Percentiles rank a stretch among this genome's conserved stretches.
Evolutionary conservation across 2,113 vertebrate species (phyloP).

Genomic region (Candoia aspera): DNA sequence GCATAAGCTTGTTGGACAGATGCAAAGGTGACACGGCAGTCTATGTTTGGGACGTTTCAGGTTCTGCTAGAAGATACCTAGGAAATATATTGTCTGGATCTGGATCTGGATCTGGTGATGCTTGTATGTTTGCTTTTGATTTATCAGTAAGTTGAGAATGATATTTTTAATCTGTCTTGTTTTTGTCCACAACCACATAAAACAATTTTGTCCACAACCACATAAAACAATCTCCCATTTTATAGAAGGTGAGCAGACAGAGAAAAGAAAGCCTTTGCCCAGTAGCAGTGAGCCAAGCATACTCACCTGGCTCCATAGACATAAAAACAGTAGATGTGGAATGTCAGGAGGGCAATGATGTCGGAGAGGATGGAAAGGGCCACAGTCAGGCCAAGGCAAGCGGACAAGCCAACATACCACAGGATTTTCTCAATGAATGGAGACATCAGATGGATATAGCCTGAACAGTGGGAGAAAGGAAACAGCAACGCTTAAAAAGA

Average conservation of each 20-base stretch:
- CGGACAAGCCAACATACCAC: conserved; percentile 93
- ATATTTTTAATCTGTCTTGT: neutral
- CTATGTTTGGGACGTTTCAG: neutral
- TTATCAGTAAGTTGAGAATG: neutral
- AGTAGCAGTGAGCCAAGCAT: neutral
- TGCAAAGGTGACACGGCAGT: neutral
- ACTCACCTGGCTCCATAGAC: conserved; percentile 96
- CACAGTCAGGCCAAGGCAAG: conserved; percentile 90
- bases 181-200: neutral
- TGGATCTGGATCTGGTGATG: neutral
- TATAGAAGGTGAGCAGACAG: neutral
- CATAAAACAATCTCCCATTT: neutral
- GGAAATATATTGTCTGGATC: neutral
- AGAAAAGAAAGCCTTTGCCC: neutral
- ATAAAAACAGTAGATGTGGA: conserved; percentile 99
- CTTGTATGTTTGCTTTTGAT: neutral
- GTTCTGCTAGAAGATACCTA: neutral
- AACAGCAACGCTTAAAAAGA: neutral
- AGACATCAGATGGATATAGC: conserved; percentile 95
- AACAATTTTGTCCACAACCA: neutral
- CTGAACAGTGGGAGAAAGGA: conserved; percentile 67
- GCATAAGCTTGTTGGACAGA: too few relatives aligned
- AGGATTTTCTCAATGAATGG: conserved; percentile 94
- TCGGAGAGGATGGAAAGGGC: conserved; percentile 92
- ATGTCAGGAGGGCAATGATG: conserved; percentile 91